These are phyloP conservation scores for Asobara japonica DNA, from an alignment of 1,140 invertebrate genomes.

Conservation along the genomic window DNA sequence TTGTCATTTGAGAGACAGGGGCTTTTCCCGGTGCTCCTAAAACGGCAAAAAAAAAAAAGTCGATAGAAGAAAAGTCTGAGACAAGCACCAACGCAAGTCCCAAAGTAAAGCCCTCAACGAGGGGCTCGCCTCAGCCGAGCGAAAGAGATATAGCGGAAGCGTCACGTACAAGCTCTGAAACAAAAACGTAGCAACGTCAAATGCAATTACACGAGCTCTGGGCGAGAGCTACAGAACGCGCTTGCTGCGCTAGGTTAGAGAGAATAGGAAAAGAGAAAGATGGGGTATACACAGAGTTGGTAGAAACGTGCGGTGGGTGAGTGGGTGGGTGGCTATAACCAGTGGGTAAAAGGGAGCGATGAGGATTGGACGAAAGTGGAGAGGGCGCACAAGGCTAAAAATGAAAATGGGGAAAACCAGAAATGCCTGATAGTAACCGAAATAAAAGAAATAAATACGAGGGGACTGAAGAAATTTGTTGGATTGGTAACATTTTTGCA, in stretches of 20 bases:
- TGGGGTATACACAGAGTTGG: conserved; percentile 40
- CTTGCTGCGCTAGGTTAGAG: conserved; percentile 62
- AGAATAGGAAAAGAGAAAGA: conserved; percentile 37
- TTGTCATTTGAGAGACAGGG: too few relatives aligned
- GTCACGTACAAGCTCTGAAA: conserved; percentile 66
- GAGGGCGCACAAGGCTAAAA: neutral
- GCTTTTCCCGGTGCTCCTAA: too few relatives aligned
- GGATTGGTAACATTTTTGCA: too few relatives aligned
- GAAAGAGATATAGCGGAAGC: conserved; percentile 50
- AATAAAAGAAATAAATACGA: neutral
- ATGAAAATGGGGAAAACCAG: neutral
- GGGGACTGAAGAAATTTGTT: too few relatives aligned
- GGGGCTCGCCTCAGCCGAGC: conserved; percentile 14
- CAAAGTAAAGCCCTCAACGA: conserved; percentile 15
- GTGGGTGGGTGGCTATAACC: conserved; percentile 8
- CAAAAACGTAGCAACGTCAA: conserved; percentile 67
- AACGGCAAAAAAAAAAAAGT: neutral
- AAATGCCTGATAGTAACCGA: neutral
- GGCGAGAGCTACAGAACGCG: conserved; percentile 64
- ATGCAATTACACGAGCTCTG: conserved; percentile 64
- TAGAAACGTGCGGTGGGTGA: conserved; percentile 36
- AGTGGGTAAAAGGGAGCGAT: neutral
- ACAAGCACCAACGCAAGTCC: neutral
- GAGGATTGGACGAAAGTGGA: neutral
- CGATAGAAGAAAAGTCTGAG: neutral